Evolutionary conservation across 2,797 vertebrate species (phyloP).

Genomic region (Anguilla megastoma): DNA sequence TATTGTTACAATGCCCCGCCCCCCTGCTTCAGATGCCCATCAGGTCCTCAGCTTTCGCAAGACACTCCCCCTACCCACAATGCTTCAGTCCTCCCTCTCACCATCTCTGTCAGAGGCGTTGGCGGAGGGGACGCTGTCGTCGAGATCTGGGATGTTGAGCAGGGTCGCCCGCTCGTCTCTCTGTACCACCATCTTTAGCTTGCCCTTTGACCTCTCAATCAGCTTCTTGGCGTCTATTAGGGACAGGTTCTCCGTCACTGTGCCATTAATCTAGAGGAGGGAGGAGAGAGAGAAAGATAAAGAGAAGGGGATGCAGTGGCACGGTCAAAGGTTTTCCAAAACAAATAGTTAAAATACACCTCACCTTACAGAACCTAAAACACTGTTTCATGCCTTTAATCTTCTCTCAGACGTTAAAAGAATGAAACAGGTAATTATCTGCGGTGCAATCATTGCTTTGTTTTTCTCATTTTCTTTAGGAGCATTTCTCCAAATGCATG

Average conservation of each 20-base stretch:
- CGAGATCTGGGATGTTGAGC: conserved; percentile 95
- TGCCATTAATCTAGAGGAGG: conserved; percentile 90
- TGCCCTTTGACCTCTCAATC: conserved; percentile 98
- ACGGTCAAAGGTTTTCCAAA: not conserved
- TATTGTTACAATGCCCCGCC: not conserved
- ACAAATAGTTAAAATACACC: not conserved
- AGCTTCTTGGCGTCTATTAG: conserved; percentile 97
- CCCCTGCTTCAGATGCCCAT: not conserved
- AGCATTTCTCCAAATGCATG: not conserved
- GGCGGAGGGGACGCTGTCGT: conserved; percentile 96
- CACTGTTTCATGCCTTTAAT: not conserved
- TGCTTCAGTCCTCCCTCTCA: conserved; percentile 62
- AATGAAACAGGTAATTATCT: not conserved
- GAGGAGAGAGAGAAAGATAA: conserved; percentile 17
- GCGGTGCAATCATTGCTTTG: not conserved
- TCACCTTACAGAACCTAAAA: conserved; percentile 3
- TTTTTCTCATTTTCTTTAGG: not conserved
- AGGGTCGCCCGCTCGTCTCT: conserved; percentile 93
- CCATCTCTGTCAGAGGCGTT: conserved; percentile 97
- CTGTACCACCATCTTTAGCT: conserved; percentile 99
- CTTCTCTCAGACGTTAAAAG: not conserved
- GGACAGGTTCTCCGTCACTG: conserved; percentile 98
- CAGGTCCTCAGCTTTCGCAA: not conserved
- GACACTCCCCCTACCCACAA: conserved; percentile 12
- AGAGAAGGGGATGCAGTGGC: not conserved